Evolutionary conservation across 2,888 invertebrate genomes (phyloP).

Genomic region (Latheticus oryzae): DNA sequence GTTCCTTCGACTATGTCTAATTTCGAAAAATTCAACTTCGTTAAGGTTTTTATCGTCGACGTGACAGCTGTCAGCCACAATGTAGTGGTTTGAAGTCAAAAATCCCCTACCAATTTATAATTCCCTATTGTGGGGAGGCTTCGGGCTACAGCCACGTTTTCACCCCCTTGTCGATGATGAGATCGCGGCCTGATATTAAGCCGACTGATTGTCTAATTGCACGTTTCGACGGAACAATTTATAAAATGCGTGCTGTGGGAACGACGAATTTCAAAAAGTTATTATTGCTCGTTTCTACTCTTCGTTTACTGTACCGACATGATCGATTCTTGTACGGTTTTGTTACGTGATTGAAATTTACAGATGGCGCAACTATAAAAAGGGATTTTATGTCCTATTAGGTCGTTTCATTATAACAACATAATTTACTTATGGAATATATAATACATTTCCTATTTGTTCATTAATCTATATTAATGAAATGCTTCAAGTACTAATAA

Average conservation of each 20-base stretch:
- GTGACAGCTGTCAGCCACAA: slow-evolving; percentile 67
- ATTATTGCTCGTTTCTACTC: too few species aligned
- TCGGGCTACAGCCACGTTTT: slow-evolving; percentile 46
- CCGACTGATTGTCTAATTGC: slow-evolving; percentile 62
- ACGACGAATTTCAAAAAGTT: slow-evolving; percentile 11
- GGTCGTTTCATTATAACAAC: slow-evolving; percentile 1
- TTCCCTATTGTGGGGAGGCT: slow-evolving; percentile 59
- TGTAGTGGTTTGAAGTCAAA: slow-evolving; percentile 65
- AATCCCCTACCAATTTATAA: slow-evolving; percentile 64
- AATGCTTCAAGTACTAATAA: too few species aligned
- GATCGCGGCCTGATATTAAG: slow-evolving; percentile 58
- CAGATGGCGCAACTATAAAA: too few species aligned
- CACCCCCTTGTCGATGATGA: slow-evolving; percentile 54
- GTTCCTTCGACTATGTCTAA: slow-evolving; percentile 46
- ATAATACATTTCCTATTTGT: too few species aligned
- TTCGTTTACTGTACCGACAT: slow-evolving; percentile 9
- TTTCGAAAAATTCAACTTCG: slow-evolving; percentile 61
- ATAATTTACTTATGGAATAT: too few species aligned
- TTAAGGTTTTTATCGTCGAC: slow-evolving; percentile 62
- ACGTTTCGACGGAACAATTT: slow-evolving; percentile 51
- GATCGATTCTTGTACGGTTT: slow-evolving; percentile 1
- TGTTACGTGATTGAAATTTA: slow-evolving; percentile 6
- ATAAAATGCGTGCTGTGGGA: slow-evolving; percentile 24
- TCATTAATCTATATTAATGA: too few species aligned
- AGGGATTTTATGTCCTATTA: slow-evolving; percentile 3